Base-by-base conservation (phyloP, 2,888 invertebrate genomes). In the Brachycybe producta region DNA sequence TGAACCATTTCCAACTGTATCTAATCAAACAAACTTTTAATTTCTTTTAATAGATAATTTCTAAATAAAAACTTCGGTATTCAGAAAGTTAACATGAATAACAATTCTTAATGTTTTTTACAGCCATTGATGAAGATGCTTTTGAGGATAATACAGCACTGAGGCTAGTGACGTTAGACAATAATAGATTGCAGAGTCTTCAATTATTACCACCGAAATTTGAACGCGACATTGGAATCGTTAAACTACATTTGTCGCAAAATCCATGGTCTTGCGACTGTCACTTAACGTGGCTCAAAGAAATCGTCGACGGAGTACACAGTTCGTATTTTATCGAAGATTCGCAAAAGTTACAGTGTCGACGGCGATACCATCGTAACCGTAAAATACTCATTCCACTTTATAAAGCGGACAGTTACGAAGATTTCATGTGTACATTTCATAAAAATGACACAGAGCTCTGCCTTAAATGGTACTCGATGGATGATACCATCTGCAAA, bases 261-360 rank as follows among this genome's bases (percentile, higher is more conserved):
- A 48, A 48, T 26, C 48, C 48, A 15, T 48, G 48, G 48, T 11
- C 40, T 7, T 48, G 48, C 19, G 48, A 48, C 28, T 48, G 48
- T 23, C 5, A 17, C 17, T 23, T 40, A 8, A 13, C 13, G 8
- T 48, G 48, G 48, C 5, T 48, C 13, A 48, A 48, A 28, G 17
- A 23, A 5, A 7, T n/a, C 23, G 21, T 7, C 7, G 40, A 40
- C 21, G 5, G n/a, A n/a, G n/a, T n/a, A n/a, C n/a, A n/a, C n/a
- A n/a, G n/a, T n/a, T n/a, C n/a, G n/a, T n/a, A n/a, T n/a, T n/a
- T n/a, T n/a, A 19, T 48, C 15, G 7, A 27, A 8, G 48, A 48
- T 27, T 8, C 27, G 5, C 27, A 13, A n/a, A 8, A 21, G 2
- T 19, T 39, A 28, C 24, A 27, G 23, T 48, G 48, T 21, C 26